Evolutionary conservation across 1,140 invertebrate species (phyloP).

Genomic region (Drosophila navojoa): DNA sequence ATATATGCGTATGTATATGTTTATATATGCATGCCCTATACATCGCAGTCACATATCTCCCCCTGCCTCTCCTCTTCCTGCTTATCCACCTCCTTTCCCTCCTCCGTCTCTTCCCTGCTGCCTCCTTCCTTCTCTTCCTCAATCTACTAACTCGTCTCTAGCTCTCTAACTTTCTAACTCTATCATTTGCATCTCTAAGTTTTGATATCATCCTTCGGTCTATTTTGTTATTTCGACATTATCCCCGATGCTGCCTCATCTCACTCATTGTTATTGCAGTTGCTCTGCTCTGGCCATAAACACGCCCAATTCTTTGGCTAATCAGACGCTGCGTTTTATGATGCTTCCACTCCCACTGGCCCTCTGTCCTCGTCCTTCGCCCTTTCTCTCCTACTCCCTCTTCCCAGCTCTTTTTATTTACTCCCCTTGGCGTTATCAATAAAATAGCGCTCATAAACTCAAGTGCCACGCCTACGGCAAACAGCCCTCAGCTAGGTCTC

Average conservation of each 20-base stretch:
- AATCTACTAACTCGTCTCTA: not conserved
- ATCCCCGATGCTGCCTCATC: slow-evolving; percentile 43
- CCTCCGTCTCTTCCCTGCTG: not conserved
- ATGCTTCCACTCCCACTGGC: slow-evolving; percentile 1
- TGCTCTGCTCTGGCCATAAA: slow-evolving; percentile 55
- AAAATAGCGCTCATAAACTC: slow-evolving; percentile 75
- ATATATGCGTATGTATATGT: too few relatives aligned
- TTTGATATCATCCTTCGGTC: slow-evolving; percentile 22
- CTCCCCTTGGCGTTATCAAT: slow-evolving; percentile 77
- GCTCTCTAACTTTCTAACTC: slow-evolving; percentile 13
- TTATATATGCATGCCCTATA: too few relatives aligned
- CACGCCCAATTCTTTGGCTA: slow-evolving; percentile 24
- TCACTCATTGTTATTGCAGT: slow-evolving; percentile 40
- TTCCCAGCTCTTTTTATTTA: slow-evolving; percentile 40
- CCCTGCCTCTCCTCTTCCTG: not conserved
- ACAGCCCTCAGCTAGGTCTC: not conserved
- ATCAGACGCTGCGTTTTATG: slow-evolving; percentile 40
- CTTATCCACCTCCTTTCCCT: not conserved
- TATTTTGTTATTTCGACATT: slow-evolving; percentile 59
- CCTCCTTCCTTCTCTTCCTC: not conserved
- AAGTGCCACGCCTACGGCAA: slow-evolving; percentile 49
- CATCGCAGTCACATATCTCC: too few relatives aligned
- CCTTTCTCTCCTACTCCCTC: not conserved
- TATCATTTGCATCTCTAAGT: slow-evolving; percentile 57
- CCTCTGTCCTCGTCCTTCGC: not conserved